Evolutionary conservation across 2,888 invertebrate genomes (phyloP).

Genomic region (Noctua janthe): DNA sequence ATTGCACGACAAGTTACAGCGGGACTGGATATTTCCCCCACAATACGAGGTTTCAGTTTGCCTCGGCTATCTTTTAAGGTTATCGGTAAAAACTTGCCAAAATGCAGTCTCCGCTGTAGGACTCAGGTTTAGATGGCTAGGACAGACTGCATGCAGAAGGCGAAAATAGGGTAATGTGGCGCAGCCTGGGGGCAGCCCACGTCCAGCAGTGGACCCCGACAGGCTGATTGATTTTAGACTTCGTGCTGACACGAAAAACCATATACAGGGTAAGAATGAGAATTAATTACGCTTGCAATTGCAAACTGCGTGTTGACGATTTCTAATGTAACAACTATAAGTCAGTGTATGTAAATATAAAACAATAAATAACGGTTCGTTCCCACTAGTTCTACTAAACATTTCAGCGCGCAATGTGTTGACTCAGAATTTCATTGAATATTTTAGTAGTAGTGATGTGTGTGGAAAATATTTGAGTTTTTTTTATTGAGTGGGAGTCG

Average conservation of each 20-base stretch:
- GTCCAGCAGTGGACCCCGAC: too few relatives aligned
- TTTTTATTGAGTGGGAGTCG: too few relatives aligned
- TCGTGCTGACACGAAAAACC: not conserved
- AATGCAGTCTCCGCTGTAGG: not conserved
- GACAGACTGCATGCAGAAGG: not conserved
- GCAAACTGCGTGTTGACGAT: not conserved
- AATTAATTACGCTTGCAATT: not conserved
- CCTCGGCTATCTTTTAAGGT: not conserved
- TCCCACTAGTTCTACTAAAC: too few relatives aligned
- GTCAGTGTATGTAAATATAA: constrained; percentile 19
- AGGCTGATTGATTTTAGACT: too few relatives aligned
- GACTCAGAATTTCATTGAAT: constrained; percentile 10
- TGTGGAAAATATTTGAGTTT: too few relatives aligned
- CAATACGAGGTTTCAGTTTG: not conserved
- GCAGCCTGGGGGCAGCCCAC: too few relatives aligned
- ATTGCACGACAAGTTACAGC: not conserved
- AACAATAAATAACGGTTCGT: constrained; percentile 17
- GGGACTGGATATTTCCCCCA: not conserved
- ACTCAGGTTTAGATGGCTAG: too few relatives aligned
- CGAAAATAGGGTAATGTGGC: too few relatives aligned
- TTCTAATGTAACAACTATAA: constrained; percentile 23
- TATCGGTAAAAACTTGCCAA: not conserved
- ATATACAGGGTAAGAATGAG: not conserved
- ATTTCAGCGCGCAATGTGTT: not conserved
- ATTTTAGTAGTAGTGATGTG: not conserved